phyloP scores from a whole-genome alignment of 1,140 invertebrate genomes.

The Gonioctena quinquepunctata region DNA sequence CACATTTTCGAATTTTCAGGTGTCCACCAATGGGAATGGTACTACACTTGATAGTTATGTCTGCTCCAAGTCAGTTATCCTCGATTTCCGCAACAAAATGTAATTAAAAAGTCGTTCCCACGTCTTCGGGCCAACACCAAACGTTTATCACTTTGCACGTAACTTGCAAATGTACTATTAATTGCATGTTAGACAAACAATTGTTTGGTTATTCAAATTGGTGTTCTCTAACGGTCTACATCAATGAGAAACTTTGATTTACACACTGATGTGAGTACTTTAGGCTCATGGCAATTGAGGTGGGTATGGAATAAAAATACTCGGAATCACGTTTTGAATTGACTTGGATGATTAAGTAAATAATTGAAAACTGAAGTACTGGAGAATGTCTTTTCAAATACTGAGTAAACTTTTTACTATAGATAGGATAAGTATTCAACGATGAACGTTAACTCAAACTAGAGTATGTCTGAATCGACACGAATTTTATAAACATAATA shows the following conservation, averaged over 20 bases:
- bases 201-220: background rate
- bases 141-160: constrained; percentile 15
- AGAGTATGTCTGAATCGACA: no score
- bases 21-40: no score
- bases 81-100: background rate
- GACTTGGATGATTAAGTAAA: no score
- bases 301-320: no score
- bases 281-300: background rate
- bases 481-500: no score
- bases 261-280: background rate
- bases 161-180: constrained; percentile 16
- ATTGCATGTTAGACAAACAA: constrained; percentile 17
- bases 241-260: background rate
- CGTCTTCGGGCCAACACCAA: constrained; percentile 3
- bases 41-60: background rate
- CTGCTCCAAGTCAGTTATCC: background rate
- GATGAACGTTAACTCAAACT: no score
- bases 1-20: background rate
- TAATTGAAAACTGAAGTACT: no score
- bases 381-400: no score
- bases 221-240: background rate
- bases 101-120: constrained; percentile 17
- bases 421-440: no score
- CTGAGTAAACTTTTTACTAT: no score
- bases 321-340: no score